Base-by-base conservation (phyloP, 2,113 vertebrate species). In the Ammodramus savannarum region DNA sequence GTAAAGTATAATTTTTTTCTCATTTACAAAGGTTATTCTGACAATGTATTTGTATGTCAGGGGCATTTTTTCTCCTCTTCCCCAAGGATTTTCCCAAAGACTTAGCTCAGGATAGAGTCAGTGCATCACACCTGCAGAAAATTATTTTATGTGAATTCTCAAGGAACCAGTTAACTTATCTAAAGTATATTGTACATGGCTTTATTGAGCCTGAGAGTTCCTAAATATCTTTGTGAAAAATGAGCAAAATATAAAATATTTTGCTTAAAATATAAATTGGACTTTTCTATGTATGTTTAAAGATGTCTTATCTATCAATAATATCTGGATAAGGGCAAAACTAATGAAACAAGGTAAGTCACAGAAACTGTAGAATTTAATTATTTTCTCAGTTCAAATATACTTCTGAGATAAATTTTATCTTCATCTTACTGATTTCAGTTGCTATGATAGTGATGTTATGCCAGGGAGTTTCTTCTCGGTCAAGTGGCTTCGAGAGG, bases 371-470 rank as follows among this genome's bases (percentile, higher is more conserved):
- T 21, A 84, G 20, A 66, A 76, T 66, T 85, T 36, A 43, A 41
- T 11, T 34, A 0, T 81, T 85, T 88, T 68, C 10, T 77, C 10
- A 51, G 7, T 67, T 87, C 15, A 55, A 49, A 81, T 16, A 48
- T 48, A 89, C 10, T 44, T 21, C 51, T 23, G 10, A 75, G 18
- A 31, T 52, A 57, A 57, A 63, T 38, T 12, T 48, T 15, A 36
- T 68, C 39, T 85, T 25, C 6, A 57, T 97, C 98, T 97, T 97
- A 99, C 99, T 99, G 96, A 99, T 99, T 98, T 99, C 99, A 31
- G 98, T 98, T 57, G 99, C 99, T 95, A 99, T 98, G 68, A 99
- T 92, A 1, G 99, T 99, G 87, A 99, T 99, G 73, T 99, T 99
- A 95, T 99, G 99, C 99, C 99, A 99, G 39, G 99, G 98, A 71